Evolutionary conservation across 2,797 vertebrate genomes (phyloP).

Genomic region (Chelmon rostratus): DNA sequence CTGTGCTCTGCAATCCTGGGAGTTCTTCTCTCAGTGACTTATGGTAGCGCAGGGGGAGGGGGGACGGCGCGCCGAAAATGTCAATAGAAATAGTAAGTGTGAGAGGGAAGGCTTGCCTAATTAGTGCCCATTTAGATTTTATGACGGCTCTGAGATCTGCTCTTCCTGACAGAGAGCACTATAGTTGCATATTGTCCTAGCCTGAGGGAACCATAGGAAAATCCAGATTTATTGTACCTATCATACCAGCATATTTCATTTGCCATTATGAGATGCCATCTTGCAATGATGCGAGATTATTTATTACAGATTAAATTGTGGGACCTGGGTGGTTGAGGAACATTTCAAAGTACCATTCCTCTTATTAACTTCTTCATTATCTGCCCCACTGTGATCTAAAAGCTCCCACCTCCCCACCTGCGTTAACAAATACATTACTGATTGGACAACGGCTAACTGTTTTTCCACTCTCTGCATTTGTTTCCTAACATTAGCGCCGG

Average conservation of each 20-base stretch:
- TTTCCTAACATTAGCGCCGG: conserved; percentile 63
- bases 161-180: conserved; percentile 99
- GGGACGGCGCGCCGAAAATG: conserved; percentile 95
- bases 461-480: conserved; percentile 71
- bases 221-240: conserved; percentile 99
- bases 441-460: conserved; percentile 72
- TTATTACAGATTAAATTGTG: conserved; percentile 99
- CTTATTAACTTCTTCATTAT: conserved; percentile 99
- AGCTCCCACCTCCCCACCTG: conserved; percentile 71
- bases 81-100: conserved; percentile 99
- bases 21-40: conserved; percentile 95
- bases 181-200: conserved; percentile 99
- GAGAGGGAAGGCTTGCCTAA: conserved; percentile 99
- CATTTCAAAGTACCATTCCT: conserved; percentile 98
- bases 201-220: conserved; percentile 99
- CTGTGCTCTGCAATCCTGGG: conserved; percentile 93
- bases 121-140: conserved; percentile 99
- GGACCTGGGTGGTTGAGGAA: conserved; percentile 97
- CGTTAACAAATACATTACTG: conserved; percentile 82
- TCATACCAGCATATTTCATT: conserved; percentile 99
- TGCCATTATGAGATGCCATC: conserved; percentile 99
- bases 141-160: conserved; percentile 99
- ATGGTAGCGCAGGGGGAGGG: conserved; percentile 93
- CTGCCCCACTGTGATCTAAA: conserved; percentile 92
- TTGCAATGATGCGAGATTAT: conserved; percentile 99